Conservation (phyloP, 2,797 vertebrate species). For the Euthynnus affinis region DNA sequence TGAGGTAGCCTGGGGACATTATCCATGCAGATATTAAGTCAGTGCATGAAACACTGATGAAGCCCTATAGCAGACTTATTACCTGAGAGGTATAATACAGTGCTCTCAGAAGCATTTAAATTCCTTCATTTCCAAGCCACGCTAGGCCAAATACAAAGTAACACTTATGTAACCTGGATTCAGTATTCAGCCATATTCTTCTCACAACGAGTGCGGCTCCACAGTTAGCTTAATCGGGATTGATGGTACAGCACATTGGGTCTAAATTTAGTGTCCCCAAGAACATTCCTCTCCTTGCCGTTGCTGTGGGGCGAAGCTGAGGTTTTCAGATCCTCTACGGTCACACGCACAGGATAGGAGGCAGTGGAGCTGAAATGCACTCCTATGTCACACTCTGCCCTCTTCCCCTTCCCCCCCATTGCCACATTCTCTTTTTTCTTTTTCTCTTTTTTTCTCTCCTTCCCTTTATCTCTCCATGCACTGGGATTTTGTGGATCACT, state of each 20-base stretch:
- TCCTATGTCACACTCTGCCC: conserved; percentile 67
- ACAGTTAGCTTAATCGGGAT: conserved; percentile 78
- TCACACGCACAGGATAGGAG: conserved; percentile 73
- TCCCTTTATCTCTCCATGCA: conserved; percentile 69
- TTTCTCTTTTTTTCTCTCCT: conserved; percentile 28
- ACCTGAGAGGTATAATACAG: conserved; percentile 19
- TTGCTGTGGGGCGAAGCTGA: conserved; percentile 77
- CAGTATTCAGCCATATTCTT: conserved; percentile 71
- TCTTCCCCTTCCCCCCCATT: neutral
- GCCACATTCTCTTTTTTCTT: conserved; percentile 23
- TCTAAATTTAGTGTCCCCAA: conserved; percentile 82
- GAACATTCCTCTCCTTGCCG: conserved; percentile 74
- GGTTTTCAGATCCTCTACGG: conserved; percentile 77
- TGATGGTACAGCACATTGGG: conserved; percentile 81
- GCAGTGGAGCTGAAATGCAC: conserved; percentile 79
- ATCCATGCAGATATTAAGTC: conserved; percentile 4
- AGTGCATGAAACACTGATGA: conserved; percentile 6
- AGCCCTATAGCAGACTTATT: neutral
- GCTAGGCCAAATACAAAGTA: conserved; percentile 50
- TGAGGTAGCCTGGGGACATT: neutral
- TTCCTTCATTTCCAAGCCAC: conserved; percentile 39
- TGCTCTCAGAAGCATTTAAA: conserved; percentile 29
- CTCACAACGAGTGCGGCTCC: conserved; percentile 54
- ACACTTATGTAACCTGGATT: conserved; percentile 73
- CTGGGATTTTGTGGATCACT: conserved; percentile 75